Conservation (phyloP, 37 sponge, comb jelly and placozoan species). For the Cladorhizidae sp. region DNA sequence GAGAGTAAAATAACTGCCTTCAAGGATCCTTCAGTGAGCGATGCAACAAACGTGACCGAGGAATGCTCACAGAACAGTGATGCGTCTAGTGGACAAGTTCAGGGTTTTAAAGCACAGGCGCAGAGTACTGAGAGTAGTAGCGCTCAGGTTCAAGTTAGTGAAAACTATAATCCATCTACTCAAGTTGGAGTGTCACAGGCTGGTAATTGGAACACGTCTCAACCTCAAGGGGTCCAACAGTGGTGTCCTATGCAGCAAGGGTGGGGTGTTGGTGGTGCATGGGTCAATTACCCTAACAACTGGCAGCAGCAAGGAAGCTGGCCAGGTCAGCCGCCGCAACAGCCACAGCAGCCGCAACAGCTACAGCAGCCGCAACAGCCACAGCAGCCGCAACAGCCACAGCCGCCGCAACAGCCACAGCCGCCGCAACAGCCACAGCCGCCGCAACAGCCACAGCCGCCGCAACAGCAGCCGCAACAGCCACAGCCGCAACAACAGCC, state of each 20-base stretch:
- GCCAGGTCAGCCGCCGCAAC: not conserved
- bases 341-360: not conserved
- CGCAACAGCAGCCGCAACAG: no score
- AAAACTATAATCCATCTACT: not conserved
- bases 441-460: slow-evolving; percentile 4
- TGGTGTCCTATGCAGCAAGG: not conserved
- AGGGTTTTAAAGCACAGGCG: no score
- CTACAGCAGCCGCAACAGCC: not conserved
- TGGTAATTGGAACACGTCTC: not conserved
- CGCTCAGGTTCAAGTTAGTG: not conserved
- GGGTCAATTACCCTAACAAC: not conserved
- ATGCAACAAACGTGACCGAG: no score
- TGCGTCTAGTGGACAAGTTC: no score
- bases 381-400: not conserved
- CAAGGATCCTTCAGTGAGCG: no score
- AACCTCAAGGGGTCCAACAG: slow-evolving; percentile 1
- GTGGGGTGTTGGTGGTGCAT: not conserved
- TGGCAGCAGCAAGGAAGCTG: slow-evolving; percentile 5
- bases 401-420: slow-evolving; percentile 22
- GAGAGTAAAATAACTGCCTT: not conserved
- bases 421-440: slow-evolving; percentile 13
- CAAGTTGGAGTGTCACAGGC: not conserved
- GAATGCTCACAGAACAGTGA: no score
- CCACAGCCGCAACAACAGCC: slow-evolving; percentile 3
- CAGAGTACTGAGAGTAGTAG: no score